Base-by-base conservation (phyloP, 1,140 invertebrate genomes). In the Eumaeus atala region DNA sequence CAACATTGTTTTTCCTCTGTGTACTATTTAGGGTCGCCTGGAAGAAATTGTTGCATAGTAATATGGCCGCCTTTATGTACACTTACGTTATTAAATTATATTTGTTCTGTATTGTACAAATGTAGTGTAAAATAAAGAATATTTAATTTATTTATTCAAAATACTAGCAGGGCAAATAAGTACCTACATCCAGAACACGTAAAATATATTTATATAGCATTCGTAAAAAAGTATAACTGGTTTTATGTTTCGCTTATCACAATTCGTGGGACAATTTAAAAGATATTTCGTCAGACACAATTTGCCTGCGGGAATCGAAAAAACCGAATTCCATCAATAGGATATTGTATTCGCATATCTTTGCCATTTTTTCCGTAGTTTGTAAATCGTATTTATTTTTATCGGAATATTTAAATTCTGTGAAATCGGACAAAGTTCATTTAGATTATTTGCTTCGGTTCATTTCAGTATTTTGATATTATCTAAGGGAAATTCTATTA, bases 271-370 rank as follows among this genome's bases (percentile, higher is more conserved):
- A 48, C 47, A 48, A 48, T 48, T 48, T 48, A 48, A 48, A 48
- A 48, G 47, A 48, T 48, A 48, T 48, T 48, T 18, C 47, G 47
- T 34, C 47, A 48, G 47, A 48, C 47, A 48, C 47, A 48, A 48
- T 48, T 48, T 48, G 47, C 47, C 47, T 33, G 47, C 47, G 47
- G 47, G 47, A 48, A 48, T 48, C 47, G 47, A 48, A 48, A 48
- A 48, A 48, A 48, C 47, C 47, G 47, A 48, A 48, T 48, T 48
- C 47, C 47, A 48, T 48, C 47, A 48, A 48, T 48, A 48, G 47
- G 47, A 48, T 48, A 48, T 48, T 48, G 47, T 48, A 48, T 48
- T 48, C 47, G 47, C 47, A 48, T 48, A 48, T 48, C 47, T 48
- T 34, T 33, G 47, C 16, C 47, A 48, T 48, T 48, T 48, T 48